Conservation (phyloP, 2,113 vertebrate genomes). For the Triplophysa siluroides region DNA sequence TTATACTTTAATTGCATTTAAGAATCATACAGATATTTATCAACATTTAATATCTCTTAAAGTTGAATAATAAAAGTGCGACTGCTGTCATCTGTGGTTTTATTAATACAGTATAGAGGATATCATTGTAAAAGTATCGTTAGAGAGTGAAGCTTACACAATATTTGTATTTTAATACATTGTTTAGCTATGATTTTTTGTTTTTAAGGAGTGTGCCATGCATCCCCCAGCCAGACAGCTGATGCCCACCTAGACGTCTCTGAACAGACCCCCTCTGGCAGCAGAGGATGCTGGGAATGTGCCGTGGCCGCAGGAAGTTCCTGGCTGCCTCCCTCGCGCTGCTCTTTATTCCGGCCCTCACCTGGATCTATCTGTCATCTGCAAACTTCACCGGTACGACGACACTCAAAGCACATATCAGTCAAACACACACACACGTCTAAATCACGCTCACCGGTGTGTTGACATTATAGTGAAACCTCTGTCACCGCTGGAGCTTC, state of each 20-base stretch:
- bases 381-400: constrained; percentile 90
- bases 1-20: too few relatives aligned
- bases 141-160: not conserved
- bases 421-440: too few relatives aligned
- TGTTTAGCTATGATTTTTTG: not conserved
- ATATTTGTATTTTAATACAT: not conserved
- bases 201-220: constrained; percentile 81
- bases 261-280: constrained; percentile 67
- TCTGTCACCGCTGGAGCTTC: constrained; percentile 85
- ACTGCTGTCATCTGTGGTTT: too few relatives aligned
- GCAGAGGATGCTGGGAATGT: constrained; percentile 98
- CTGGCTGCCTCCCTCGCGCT: constrained; percentile 89
- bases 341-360: constrained; percentile 93
- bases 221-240: constrained; percentile 75
- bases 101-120: too few relatives aligned
- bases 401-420: not conserved
- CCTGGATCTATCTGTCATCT: constrained; percentile 95
- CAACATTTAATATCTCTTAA: too few relatives aligned
- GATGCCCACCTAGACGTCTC: constrained; percentile 81
- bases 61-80: too few relatives aligned
- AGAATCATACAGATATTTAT: too few relatives aligned
- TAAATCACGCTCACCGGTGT: not conserved
- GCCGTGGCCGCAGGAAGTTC: constrained; percentile 97
- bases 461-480: constrained; percentile 84
- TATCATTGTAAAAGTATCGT: too few relatives aligned